Percentiles rank a stretch among this genome's conserved stretches.
These are phyloP conservation scores for Chionoecetes opilio DNA, from an alignment of 1,140 invertebrate genomes.

Conservation along the genomic window DNA sequence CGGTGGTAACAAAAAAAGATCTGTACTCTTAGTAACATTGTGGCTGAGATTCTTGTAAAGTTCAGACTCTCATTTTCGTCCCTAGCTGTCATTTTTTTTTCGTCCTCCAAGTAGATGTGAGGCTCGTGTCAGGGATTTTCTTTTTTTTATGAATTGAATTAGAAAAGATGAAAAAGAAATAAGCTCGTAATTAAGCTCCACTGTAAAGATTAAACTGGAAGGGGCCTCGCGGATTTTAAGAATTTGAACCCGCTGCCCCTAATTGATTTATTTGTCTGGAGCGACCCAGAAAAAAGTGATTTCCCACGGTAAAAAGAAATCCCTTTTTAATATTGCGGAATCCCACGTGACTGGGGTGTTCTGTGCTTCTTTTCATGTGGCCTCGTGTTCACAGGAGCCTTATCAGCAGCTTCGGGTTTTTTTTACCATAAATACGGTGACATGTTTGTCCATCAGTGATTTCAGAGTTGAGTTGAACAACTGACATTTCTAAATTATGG, in stretches of 20 bases:
- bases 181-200: conserved; percentile 28
- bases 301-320: neutral
- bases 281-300: neutral
- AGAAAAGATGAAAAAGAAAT: neutral
- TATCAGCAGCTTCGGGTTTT: too few relatives aligned
- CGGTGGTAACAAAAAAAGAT: too few relatives aligned
- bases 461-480: too few relatives aligned
- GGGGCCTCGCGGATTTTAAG: conserved; percentile 1
- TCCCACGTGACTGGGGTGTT: neutral
- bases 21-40: too few relatives aligned
- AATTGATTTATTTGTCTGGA: neutral
- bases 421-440: too few relatives aligned
- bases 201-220: conserved; percentile 2
- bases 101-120: neutral
- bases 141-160: neutral
- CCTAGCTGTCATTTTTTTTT: too few relatives aligned
- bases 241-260: neutral
- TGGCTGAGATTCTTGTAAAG: too few relatives aligned
- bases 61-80: too few relatives aligned
- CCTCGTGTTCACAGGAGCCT: too few relatives aligned
- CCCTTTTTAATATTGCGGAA: neutral
- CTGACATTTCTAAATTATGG: too few relatives aligned
- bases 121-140: neutral
- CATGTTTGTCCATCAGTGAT: too few relatives aligned
- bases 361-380: too few relatives aligned